phyloP scores from a whole-genome alignment of 2,113 vertebrate genomes.

The Syrmaticus mikado region DNA sequence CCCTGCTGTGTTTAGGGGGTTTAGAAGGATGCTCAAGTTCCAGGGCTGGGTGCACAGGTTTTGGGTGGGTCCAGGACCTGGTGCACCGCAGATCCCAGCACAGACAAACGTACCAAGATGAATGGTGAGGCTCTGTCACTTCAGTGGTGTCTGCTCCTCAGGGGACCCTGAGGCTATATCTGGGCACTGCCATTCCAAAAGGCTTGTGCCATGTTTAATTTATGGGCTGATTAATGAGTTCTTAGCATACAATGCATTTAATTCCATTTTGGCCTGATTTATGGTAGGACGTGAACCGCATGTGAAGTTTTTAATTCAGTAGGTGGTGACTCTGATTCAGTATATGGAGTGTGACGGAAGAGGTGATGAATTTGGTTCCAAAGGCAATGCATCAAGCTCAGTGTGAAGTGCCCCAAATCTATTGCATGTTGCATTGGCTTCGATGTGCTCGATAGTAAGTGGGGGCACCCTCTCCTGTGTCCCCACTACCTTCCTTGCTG shows the following conservation, averaged over 20 bases:
- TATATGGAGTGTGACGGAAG: conserved; percentile 45
- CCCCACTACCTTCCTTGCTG: not conserved
- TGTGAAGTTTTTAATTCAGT: conserved; percentile 73
- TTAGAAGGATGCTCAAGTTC: not conserved
- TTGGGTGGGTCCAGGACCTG: not conserved
- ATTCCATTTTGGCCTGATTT: conserved; percentile 73
- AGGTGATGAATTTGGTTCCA: conserved; percentile 66
- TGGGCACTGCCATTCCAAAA: conserved; percentile 26
- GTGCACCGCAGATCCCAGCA: not conserved
- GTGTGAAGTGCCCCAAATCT: conserved; percentile 36
- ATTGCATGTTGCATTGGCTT: not conserved
- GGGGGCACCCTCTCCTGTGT: not conserved
- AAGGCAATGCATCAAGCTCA: conserved; percentile 62
- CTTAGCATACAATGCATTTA: conserved; percentile 70
- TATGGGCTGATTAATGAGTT: conserved; percentile 60
- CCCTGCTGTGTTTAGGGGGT: not conserved
- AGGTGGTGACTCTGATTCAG: conserved; percentile 67
- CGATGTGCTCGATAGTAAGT: not conserved
- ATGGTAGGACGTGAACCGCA: conserved; percentile 60
- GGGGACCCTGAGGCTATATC: not conserved
- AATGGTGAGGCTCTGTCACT: not conserved
- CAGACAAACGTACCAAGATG: not conserved
- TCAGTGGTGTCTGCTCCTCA: not conserved
- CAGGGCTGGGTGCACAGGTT: not conserved
- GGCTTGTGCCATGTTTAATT: conserved; percentile 61